A percentile compares a stretch with the other conserved stretches of the same genome.
These are phyloP conservation scores for Drosophila sechellia DNA, from an alignment of 1,140 invertebrate genomes.

Conservation along the genomic window DNA sequence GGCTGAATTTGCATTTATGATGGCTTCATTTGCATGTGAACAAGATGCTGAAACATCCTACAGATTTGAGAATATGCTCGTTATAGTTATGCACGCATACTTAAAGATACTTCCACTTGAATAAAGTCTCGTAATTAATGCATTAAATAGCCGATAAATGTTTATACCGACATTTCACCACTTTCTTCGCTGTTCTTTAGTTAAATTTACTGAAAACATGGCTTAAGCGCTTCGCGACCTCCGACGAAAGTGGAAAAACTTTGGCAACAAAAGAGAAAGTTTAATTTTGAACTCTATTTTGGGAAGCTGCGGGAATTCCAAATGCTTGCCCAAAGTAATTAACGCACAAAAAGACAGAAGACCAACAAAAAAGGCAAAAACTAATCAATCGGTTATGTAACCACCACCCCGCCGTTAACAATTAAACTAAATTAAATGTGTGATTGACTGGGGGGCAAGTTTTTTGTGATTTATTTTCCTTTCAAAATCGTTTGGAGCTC, in stretches of 20 bases:
- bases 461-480: constrained; percentile 26
- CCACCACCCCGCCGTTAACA: constrained; percentile 39
- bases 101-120: background rate
- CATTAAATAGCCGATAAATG: background rate
- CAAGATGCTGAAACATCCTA: constrained; percentile 7
- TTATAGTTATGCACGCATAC: background rate
- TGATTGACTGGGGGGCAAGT: constrained; percentile 37
- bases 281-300: constrained; percentile 21
- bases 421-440: constrained; percentile 49
- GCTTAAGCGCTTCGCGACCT: constrained; percentile 12
- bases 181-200: constrained; percentile 7
- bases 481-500: constrained; percentile 23
- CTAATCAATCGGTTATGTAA: constrained; percentile 53
- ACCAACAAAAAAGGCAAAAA: constrained; percentile 31
- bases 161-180: background rate
- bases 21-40: constrained; percentile 58
- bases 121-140: background rate
- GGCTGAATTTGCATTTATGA: constrained; percentile 67
- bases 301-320: constrained; percentile 41
- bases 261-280: constrained; percentile 39
- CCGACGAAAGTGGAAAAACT: constrained; percentile 15
- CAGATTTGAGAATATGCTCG: constrained; percentile 14
- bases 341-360: constrained; percentile 26
- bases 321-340: constrained; percentile 45
- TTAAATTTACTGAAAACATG: constrained; percentile 5